Evolutionary conservation across 2,888 invertebrate genomes (phyloP), one percentile per base, ranked within the genome.

Genomic region (Trimorus sp.): DNA sequence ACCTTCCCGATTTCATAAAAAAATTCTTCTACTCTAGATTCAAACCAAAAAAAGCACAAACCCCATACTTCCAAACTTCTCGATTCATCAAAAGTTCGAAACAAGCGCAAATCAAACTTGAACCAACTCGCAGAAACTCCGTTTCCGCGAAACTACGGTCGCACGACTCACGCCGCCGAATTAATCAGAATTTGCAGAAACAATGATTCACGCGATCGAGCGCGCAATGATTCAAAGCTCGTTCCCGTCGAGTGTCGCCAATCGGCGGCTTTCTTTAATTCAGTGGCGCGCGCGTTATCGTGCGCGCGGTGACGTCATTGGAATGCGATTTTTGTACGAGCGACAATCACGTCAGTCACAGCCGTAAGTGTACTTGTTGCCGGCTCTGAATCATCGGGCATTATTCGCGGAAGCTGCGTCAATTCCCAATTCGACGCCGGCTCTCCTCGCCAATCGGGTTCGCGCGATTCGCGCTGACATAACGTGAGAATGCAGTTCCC

Each of bases 291-390:
- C 56, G 66, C 70, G 54, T 73, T 66, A 62, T 54, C 68, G 79
- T 16, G 49, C 37, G 16, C 53, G 48, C 63, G 36, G n/a, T 79
- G 79, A 75, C 74, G 79, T 79, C 74, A 70, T 65, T 40, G 74
- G 8, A 45, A 51, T 70, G 65, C 48, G 45, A 79, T 75, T 79
- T 79, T 79, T 75, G 79, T 70, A 79, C 75, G 74, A 79, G 65
- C 75, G 75, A 74, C 62, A 59, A 60, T 12, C 68, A 36, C 68
- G 56, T 54, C 68, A 68, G 68, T 45, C 15, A 54, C 45, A 12
- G 7, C 51, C 38, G 38, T 38, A 51, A 56, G 56, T 56, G 68
- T 40, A 66, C 65, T 66, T 40, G 51, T 26, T 26, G 40, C 48
- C 68, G 40, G 26, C n/a, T 66, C 53, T 56, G 69, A 68, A 68